Conservation (phyloP, 2,113 vertebrate genomes). For the Silurus asotus region DNA sequence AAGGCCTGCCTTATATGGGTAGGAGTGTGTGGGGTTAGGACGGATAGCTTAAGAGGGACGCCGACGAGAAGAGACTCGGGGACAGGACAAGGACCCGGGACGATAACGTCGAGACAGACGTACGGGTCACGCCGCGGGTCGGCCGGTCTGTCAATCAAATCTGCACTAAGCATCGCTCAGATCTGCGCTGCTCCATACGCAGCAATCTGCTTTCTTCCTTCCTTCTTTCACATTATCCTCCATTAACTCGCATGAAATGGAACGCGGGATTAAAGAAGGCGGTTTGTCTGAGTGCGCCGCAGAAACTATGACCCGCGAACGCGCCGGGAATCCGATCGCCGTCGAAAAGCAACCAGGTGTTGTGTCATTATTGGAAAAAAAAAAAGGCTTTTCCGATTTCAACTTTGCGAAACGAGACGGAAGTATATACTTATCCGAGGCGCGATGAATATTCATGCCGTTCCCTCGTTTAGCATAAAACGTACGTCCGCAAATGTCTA, state of each 20-base stretch:
- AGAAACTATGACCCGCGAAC: too few relatives aligned
- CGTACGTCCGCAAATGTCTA: constrained; percentile 47
- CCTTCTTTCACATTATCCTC: constrained; percentile 38
- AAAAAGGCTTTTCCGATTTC: not conserved
- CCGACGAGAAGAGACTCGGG: too few relatives aligned
- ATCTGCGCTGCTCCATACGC: constrained; percentile 35
- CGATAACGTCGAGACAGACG: too few relatives aligned
- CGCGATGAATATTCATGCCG: constrained; percentile 48
- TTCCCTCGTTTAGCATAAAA: constrained; percentile 56
- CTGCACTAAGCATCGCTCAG: not conserved
- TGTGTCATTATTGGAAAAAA: not conserved
- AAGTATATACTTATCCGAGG: constrained; percentile 22
- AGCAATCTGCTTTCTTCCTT: constrained; percentile 40
- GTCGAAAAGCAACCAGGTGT: too few relatives aligned
- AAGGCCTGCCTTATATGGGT: too few relatives aligned
- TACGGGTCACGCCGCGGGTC: not conserved
- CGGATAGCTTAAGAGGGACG: constrained; percentile 61
- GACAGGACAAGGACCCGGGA: too few relatives aligned
- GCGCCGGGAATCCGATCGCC: too few relatives aligned
- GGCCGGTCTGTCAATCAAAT: constrained; percentile 16
- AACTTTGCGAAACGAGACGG: not conserved
- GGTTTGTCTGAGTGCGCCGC: not conserved
- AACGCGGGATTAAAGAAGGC: not conserved
- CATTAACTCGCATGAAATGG: constrained; percentile 32
- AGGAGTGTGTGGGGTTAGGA: too few relatives aligned